Evolutionary conservation across 1,140 invertebrate species (phyloP).

Genomic region (Drosophila carrolli): DNA sequence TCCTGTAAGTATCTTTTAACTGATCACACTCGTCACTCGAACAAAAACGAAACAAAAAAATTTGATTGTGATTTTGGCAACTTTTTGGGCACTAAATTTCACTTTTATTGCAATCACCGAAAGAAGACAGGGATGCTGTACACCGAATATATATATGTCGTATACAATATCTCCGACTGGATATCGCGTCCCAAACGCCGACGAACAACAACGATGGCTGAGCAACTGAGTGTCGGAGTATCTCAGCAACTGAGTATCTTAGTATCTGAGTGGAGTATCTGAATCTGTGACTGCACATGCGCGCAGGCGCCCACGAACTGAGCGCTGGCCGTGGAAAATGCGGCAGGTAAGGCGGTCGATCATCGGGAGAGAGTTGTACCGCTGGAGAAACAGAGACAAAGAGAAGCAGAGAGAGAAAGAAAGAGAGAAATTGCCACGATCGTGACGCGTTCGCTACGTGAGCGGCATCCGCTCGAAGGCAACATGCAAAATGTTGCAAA

Average conservation of each 20-base stretch:
- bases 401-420: not conserved
- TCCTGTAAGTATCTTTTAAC: constrained; percentile 19
- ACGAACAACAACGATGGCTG: constrained; percentile 20
- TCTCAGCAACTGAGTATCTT: too few relatives aligned
- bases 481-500: constrained; percentile 80
- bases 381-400: constrained; percentile 14
- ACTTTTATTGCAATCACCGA: constrained; percentile 23
- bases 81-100: constrained; percentile 20
- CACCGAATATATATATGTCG: not conserved
- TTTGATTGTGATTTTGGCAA: constrained; percentile 28
- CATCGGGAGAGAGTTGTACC: not conserved
- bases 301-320: constrained; percentile 79
- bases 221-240: not conserved
- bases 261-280: not conserved
- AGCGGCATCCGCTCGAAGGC: constrained; percentile 75
- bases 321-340: constrained; percentile 62
- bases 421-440: constrained; percentile 3
- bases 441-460: constrained; percentile 51
- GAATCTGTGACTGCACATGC: constrained; percentile 72
- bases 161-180: constrained; percentile 11
- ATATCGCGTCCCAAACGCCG: constrained; percentile 28
- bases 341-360: constrained; percentile 56
- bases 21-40: constrained; percentile 38
- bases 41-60: constrained; percentile 45
- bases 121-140: constrained; percentile 12